Conservation (phyloP, 2,888 invertebrate genomes). For the Brachypterus glaber region DNA sequence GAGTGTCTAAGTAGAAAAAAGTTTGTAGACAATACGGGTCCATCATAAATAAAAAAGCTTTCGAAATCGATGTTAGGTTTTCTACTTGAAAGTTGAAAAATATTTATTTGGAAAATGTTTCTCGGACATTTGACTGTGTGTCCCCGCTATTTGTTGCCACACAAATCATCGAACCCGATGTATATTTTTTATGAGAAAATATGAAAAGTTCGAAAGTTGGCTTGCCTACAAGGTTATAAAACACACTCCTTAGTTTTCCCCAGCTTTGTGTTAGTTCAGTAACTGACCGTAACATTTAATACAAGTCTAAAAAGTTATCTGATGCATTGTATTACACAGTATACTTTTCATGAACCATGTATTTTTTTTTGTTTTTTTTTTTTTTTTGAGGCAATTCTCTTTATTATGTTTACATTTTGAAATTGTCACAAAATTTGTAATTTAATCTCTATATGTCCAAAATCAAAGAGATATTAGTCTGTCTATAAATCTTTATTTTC, state of each 20-base stretch:
- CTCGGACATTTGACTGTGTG: slow-evolving; percentile 12
- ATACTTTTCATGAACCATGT: no score
- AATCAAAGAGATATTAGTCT: no score
- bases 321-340: no score
- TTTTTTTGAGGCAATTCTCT: no score
- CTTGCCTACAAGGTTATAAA: slow-evolving; percentile 26
- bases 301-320: slow-evolving; percentile 19
- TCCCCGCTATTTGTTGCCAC: slow-evolving; percentile 18
- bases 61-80: slow-evolving; percentile 1
- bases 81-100: slow-evolving; percentile 3
- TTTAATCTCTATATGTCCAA: no score
- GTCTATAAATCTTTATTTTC: no score
- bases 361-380: no score
- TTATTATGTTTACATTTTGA: no score
- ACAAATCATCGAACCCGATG: slow-evolving; percentile 23
- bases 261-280: slow-evolving; percentile 25
- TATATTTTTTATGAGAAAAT: slow-evolving; percentile 26
- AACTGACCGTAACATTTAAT: slow-evolving; percentile 31
- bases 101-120: slow-evolving; percentile 2
- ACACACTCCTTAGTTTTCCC: slow-evolving; percentile 24
- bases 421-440: no score
- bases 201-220: slow-evolving; percentile 28
- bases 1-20: no score
- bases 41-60: slow-evolving; percentile 2
- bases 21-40: neutral